phyloP scores from a whole-genome alignment of 2,797 vertebrate genomes.

The Cuculus canorus region DNA sequence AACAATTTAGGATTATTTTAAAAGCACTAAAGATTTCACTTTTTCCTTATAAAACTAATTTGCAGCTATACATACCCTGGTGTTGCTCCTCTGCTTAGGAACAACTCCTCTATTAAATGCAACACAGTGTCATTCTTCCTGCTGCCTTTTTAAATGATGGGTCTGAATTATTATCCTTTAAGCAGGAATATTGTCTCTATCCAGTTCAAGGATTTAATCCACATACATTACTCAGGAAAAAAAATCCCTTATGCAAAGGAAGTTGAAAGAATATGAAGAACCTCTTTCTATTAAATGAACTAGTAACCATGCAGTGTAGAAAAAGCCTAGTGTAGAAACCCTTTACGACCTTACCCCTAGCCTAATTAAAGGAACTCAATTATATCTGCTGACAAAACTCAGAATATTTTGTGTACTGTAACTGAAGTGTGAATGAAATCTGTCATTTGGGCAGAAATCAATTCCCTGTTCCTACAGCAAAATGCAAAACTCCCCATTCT shows the following conservation, averaged over 20 bases:
- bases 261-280: neutral
- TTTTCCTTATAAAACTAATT: neutral
- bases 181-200: neutral
- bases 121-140: neutral
- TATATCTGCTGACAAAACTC: slow-evolving; percentile 25
- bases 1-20: neutral
- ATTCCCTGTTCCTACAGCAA: slow-evolving; percentile 17
- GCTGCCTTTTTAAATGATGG: neutral
- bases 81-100: neutral
- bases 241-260: neutral
- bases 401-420: slow-evolving; percentile 35
- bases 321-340: neutral
- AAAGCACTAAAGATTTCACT: neutral
- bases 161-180: neutral
- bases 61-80: neutral
- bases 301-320: neutral
- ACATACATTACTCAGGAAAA: neutral
- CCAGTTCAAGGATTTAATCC: neutral
- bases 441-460: slow-evolving; percentile 32
- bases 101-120: neutral
- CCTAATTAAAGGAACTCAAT: slow-evolving; percentile 34
- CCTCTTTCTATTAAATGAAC: neutral
- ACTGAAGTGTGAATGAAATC: slow-evolving; percentile 41
- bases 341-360: neutral
- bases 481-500: neutral